Evolutionary conservation across 2,113 vertebrate genomes (phyloP), one percentile per base, ranked within the genome.

Genomic region (Rhinoderma darwinii): DNA sequence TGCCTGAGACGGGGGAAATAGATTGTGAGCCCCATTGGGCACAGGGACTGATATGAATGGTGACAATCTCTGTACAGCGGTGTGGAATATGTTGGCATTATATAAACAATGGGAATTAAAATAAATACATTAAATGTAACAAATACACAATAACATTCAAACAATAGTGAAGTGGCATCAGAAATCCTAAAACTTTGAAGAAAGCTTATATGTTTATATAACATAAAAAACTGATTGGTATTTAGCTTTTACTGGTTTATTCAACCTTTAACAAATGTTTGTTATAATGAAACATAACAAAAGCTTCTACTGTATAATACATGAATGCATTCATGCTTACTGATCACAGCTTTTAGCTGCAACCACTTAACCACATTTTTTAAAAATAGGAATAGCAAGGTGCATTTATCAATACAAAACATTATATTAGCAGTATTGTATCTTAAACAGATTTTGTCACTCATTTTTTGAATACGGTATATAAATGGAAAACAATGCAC

Each of bases 251-350:
- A 61, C 30, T 43, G 11, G 78, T 27, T 81, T 81, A 63, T 14
- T 61, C 15, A 81, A 81, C 78, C 54, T 81, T 81, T 30, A 63
- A 43, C 17, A 63, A 61, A 41, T 27, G 32, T 59, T 39, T 25
- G 44, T 7, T 37, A 59, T 56, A 59, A 41, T 22, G 22, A 59
- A 56, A 80, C 27, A 80, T 15, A 30, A 51, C 75, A 77, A 77
- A 76, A 50, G 76, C 76, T 78, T 5, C 8, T 35, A 22, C 18
- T 78, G 20, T 35, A 22, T 78, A 35, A 78, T 54, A 54, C 4
- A 54, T 10, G 11, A 78, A 81, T 37, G 32, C 51, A 80, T 80
- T 63, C 35, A 81, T 17, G 22, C 54, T n/a, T 11, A 17, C 25
- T 15, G 35, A 18, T 81, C 32, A 43, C 54, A 54, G 76, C 54